Base-by-base conservation (phyloP, 2,797 vertebrate genomes). In the Acrossocheilus fasciatus region DNA sequence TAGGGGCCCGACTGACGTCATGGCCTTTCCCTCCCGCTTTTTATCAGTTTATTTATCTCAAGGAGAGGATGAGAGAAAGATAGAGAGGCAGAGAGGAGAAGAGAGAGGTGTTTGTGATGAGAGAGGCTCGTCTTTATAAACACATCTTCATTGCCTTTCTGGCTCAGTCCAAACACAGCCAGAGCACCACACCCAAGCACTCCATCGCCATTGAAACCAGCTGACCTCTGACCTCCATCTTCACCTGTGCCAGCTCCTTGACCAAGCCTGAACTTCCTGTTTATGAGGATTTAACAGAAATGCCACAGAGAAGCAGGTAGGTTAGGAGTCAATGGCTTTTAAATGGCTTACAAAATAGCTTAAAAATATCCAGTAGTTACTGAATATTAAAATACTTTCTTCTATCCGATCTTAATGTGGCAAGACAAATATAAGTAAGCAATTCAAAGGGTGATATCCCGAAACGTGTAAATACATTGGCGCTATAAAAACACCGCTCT, bases 11-110 rank as follows among this genome's bases (percentile, higher is more conserved):
- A 36, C 82, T 89, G 86, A 89, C 74, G 84, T 86, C 86, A 84
- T 81, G 81, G 45, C 86, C 74, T 75, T 80, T 78, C 70, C 41
- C 88, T 66, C 83, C 34, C 26, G 45, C 74, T 57, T 81, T 79
- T 86, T 86, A 89, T 84, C 84, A 86, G 84, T 75, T 87, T 87
- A 86, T 87, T 89, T 89, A 89, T 86, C 76, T 80, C 74, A 73
- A 18, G 30, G 83, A 85, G 73, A 69, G 83, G 69, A 85, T 82
- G 82, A 80, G 79, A 73, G 73, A 68, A 70, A 73, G 85, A 82
- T 66, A 87, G 41, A 85, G 74, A 52, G 47, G 76, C 78, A 79
- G 36, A 81, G 70, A 82, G 82, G 64, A 81, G 82, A 59, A 81
- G 76, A 76, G 66, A 83, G 68, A 86, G 84, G 86, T 86, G 88